Base-by-base conservation (phyloP, 2,113 vertebrate species). In the Hoplias malabaricus region DNA sequence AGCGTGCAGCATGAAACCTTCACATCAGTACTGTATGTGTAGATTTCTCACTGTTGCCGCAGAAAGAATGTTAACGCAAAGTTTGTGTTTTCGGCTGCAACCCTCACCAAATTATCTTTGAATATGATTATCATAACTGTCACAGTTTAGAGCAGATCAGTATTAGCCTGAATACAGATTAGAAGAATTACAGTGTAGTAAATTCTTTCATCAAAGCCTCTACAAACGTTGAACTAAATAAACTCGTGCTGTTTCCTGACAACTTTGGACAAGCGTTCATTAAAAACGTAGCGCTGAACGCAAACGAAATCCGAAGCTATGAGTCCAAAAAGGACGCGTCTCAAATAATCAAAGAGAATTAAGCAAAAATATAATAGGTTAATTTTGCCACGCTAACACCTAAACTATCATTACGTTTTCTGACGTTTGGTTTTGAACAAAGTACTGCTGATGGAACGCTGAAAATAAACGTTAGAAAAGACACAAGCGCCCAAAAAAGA, bases 261-360 rank as follows among this genome's bases (percentile, higher is more conserved):
- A 36, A 25, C 27, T 48, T 69, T 14, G 6, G 34, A 69, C 16
- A 34, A 9, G 2, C 13, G 33, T 16, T 16, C 9, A 50, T 50
- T n/a, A 69, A 48, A 33, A n/a, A 46, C 11, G 16, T 5, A 11
- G 50, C 14, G 13, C 2, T 7, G 5, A 50, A 69, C 14, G 29
- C 25, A 34, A 69, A 69, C 67, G 67, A 69, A 69, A 69, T 69
- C 27, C 43, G 33, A 33, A 50, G 16, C 43, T 7, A 19, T 1
- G 16, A 31, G 40, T 11, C 13, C 27, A 21, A 46, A 4, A 23
- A 9, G 8, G 6, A 4, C 6, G 3, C 4, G 31, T 33, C 33
- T 36, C 11, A 34, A 34, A 11, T 31, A 19, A 62, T 62, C 6
- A 34, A 7, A 34, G 19, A 16, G 4, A 36, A 4, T 36, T 19